These are phyloP conservation scores for Syngnathus floridae DNA, from an alignment of 2,113 vertebrate genomes.

Conservation along the genomic window DNA sequence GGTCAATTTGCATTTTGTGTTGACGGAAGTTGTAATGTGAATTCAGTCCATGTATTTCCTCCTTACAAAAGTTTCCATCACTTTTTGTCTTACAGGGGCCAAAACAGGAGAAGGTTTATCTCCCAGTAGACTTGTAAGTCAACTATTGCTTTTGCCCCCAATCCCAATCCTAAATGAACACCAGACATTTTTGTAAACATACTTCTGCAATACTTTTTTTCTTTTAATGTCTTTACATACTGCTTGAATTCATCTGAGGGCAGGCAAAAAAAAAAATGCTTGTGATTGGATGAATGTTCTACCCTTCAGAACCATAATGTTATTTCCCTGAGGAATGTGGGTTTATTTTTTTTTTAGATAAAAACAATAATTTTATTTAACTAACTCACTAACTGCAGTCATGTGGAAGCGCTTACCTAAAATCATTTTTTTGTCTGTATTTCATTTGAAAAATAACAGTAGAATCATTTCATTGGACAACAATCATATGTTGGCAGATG, in stretches of 20 bases:
- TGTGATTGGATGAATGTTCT: too few species aligned
- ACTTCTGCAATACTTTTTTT: not conserved
- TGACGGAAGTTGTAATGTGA: not conserved
- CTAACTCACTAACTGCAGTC: not conserved
- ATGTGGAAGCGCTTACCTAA: not conserved
- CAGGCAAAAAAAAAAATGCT: not conserved
- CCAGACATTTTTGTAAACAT: not conserved
- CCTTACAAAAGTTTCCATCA: constrained; percentile 12
- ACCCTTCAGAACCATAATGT: not conserved
- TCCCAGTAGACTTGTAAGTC: constrained; percentile 83
- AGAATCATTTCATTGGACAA: not conserved
- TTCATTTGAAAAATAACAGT: not conserved
- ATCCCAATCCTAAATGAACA: not conserved
- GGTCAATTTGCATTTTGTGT: not conserved
- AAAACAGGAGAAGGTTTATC: constrained; percentile 77
- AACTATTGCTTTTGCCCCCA: constrained; percentile 2
- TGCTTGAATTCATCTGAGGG: not conserved
- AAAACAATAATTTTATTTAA: not conserved
- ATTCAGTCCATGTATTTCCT: not conserved
- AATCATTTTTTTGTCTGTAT: not conserved
- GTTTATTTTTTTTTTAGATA: not conserved
- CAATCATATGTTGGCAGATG: not conserved
- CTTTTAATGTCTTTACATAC: not conserved
- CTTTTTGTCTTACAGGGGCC: constrained; percentile 56
- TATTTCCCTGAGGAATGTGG: not conserved